These are phyloP conservation scores for Lithobates sylvaticus DNA, from an alignment of 2,797 vertebrate species.

Conservation along the genomic window DNA sequence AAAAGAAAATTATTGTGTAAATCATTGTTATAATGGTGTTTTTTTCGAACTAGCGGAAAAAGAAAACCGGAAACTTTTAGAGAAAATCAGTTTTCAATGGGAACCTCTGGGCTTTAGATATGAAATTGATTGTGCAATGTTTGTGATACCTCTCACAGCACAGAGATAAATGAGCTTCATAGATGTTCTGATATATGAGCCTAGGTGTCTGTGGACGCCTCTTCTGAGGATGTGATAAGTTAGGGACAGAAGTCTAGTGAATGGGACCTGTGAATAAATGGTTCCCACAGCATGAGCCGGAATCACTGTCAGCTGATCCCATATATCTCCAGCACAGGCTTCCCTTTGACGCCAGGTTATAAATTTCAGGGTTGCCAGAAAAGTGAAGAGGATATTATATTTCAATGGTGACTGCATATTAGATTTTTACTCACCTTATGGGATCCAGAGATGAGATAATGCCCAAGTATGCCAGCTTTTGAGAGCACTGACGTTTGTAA, in stretches of 20 bases:
- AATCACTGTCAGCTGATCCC: constrained; percentile 59
- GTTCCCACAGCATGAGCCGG: constrained; percentile 55
- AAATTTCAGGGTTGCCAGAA: constrained; percentile 52
- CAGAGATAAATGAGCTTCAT: constrained; percentile 55
- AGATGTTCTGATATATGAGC: constrained; percentile 59
- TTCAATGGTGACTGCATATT: constrained; percentile 47
- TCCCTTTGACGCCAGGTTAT: constrained; percentile 51
- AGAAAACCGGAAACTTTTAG: constrained; percentile 10
- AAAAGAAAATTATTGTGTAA: constrained; percentile 2
- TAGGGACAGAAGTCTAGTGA: constrained; percentile 54
- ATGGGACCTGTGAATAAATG: constrained; percentile 55
- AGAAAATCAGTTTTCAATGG: constrained; percentile 24
- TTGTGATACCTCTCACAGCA: constrained; percentile 52
- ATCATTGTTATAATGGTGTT: constrained; percentile 12
- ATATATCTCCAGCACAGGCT: constrained; percentile 52
- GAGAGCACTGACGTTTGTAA: constrained; percentile 36
- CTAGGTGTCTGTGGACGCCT: constrained; percentile 20
- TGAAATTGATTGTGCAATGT: constrained; percentile 55
- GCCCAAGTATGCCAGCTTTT: constrained; percentile 6
- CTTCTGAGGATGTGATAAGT: constrained; percentile 56
- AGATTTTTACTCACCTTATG: constrained; percentile 56
- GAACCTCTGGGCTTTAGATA: constrained; percentile 41
- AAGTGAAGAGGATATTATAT: constrained; percentile 56
- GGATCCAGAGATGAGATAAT: constrained; percentile 43
- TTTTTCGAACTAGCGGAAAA: background rate